Base-by-base conservation (phyloP, 2,797 vertebrate species). In the Pipistrellus kuhlii region DNA sequence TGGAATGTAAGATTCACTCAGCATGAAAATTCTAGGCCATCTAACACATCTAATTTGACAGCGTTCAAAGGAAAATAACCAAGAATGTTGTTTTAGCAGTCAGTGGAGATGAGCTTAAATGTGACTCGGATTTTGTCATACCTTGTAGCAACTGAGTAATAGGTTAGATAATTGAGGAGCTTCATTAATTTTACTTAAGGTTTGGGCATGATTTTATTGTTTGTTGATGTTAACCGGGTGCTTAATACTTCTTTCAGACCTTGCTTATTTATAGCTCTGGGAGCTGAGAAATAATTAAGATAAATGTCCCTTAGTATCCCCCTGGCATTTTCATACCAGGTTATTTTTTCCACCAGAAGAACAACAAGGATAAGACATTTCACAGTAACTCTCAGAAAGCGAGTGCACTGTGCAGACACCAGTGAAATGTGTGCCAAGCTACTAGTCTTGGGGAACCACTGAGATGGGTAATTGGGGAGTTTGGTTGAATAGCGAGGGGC, bases 1-100 rank as follows among this genome's bases (percentile, higher is more conserved):
- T 93, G 93, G 95, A 95, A 95, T 97, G 90, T 96, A 87, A 96
- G 84, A 96, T 95, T 96, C 95, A 94, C 93, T 97, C 88, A 83
- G 32, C 95, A 51, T 92, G 64, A 86, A 90, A 96, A 96, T 88
- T 82, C 82, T 95, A 82, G 89, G 44, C 64, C 68, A 93, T 76
- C 51, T 91, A 94, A 96, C 80, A 85, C 96, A 92, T 95, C 46
- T 95, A 69, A 55, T 69, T 95, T 97, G 91, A 96, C 85, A 97
- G 7, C 82, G 2, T 25, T 27, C 44, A 83, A 72, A 75, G 30
- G 14, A 20, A 30, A 46, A 88, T 75, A 86, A 20, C 9, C 7
- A 46, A 88, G 18, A 59, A 10, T 77, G 38, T 23, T 64, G 38
- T 88, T 76, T 5, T 44, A 51, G 9, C 46, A 72, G 68, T 84